Conservation (phyloP, 2,113 vertebrate genomes). For the Lophotis ruficrista region DNA sequence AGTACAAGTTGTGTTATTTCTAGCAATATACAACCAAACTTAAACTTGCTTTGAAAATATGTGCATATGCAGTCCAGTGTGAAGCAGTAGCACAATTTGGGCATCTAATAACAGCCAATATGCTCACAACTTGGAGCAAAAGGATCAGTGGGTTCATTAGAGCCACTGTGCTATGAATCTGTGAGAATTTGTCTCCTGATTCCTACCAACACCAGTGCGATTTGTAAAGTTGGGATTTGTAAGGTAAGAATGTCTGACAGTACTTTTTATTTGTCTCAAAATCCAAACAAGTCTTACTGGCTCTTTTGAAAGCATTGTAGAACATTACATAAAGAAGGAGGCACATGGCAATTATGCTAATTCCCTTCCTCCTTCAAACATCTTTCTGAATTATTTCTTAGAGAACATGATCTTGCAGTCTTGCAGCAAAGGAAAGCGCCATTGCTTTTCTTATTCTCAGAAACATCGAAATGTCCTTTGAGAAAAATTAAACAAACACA, state of each 20-base stretch:
- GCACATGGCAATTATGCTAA: neutral
- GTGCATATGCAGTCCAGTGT: neutral
- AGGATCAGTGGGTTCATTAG: neutral
- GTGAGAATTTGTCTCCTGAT: neutral
- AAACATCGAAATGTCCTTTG: neutral
- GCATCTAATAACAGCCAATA: neutral
- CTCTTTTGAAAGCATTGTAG: neutral
- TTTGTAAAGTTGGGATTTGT: neutral
- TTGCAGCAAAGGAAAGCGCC: neutral
- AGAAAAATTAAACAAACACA: neutral
- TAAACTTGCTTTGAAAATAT: neutral
- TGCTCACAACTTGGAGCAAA: neutral
- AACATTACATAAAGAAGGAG: neutral
- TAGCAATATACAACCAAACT: neutral
- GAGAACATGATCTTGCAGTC: neutral
- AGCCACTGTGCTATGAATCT: neutral
- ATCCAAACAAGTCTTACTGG: neutral
- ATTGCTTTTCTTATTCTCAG: neutral
- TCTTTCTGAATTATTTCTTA: neutral
- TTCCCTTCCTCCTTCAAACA: neutral
- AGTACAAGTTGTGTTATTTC: neutral
- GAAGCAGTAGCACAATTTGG: neutral
- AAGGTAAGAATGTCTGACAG: neutral
- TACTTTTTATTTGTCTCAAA: neutral
- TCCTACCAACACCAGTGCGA: neutral